Evolutionary conservation across 2,888 invertebrate genomes (phyloP).

Genomic region (Drosophila subsilvestris): DNA sequence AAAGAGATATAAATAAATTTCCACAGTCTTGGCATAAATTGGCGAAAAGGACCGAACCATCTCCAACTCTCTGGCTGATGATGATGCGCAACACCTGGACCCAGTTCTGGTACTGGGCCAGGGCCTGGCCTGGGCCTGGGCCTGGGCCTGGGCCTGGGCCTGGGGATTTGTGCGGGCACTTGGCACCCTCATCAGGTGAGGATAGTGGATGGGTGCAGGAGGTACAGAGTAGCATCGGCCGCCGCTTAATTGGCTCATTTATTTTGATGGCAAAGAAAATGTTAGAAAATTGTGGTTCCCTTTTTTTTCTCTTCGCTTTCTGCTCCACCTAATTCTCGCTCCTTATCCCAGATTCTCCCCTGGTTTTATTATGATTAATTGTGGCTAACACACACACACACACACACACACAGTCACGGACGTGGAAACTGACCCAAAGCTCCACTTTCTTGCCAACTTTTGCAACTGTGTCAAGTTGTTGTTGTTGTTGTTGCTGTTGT

Average conservation of each 20-base stretch:
- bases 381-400: conserved; percentile 53
- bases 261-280: conserved; percentile 78
- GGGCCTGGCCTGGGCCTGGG: conserved; percentile 6
- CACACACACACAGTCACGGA: conserved; percentile 12
- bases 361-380: conserved; percentile 77
- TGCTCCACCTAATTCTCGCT: conserved; percentile 15
- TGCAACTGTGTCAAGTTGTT: conserved; percentile 68
- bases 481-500: conserved; percentile 36
- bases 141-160: conserved; percentile 1
- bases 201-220: conserved; percentile 11
- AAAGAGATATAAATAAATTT: conserved; percentile 60
- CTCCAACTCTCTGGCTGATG: conserved; percentile 43
- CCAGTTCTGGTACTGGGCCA: conserved; percentile 25
- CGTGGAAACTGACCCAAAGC: conserved; percentile 60
- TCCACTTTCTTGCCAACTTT: conserved; percentile 74
- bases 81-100: conserved; percentile 70
- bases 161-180: conserved; percentile 15
- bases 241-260: conserved; percentile 76
- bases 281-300: conserved; percentile 64
- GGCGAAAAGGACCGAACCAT: conserved; percentile 19
- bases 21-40: conserved; percentile 48
- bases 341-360: conserved; percentile 36
- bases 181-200: conserved; percentile 62
- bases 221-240: conserved; percentile 61
- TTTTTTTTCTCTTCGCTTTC: conserved; percentile 45